Conservation (phyloP, 2,113 vertebrate species). For the Takifugu bimaculatus region DNA sequence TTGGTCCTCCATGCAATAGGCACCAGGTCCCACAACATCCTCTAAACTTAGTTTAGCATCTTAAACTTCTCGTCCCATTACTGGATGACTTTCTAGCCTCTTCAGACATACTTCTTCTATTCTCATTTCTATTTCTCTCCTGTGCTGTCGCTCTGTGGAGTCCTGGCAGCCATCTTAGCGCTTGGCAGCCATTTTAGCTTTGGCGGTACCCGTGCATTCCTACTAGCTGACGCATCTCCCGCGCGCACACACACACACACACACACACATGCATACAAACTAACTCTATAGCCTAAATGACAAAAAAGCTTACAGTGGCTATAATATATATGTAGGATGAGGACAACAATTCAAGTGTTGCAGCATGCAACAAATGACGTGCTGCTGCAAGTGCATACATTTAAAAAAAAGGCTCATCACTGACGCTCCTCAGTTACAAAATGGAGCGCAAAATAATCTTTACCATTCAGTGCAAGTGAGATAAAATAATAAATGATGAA, state of each 20-base stretch:
- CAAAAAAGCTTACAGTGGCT: conserved; percentile 53
- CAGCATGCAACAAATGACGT: neutral
- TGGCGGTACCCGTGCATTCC: conserved; percentile 80
- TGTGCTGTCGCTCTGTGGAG: conserved; percentile 72
- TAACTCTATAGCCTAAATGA: conserved; percentile 57
- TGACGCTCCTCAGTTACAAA: neutral
- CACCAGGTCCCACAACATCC: conserved; percentile 27
- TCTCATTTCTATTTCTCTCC: conserved; percentile 55
- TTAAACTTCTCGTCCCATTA: conserved; percentile 45
- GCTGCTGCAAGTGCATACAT: neutral
- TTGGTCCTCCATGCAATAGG: conserved; percentile 20
- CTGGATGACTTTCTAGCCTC: conserved; percentile 42
- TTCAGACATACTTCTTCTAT: conserved; percentile 34
- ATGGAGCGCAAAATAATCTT: neutral
- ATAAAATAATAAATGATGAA: neutral
- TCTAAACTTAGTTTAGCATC: conserved; percentile 47
- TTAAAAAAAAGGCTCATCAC: conserved; percentile 10
- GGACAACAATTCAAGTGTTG: neutral
- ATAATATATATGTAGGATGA: conserved; percentile 22
- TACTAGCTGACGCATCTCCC: conserved; percentile 72
- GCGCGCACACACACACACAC: conserved; percentile 41
- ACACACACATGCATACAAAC: conserved; percentile 39
- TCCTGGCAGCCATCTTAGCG: conserved; percentile 93
- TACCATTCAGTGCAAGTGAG: no score
- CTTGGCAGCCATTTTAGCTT: conserved; percentile 95